Base-by-base conservation (phyloP, 2,797 vertebrate species). In the Geotrypetes seraphini region DNA sequence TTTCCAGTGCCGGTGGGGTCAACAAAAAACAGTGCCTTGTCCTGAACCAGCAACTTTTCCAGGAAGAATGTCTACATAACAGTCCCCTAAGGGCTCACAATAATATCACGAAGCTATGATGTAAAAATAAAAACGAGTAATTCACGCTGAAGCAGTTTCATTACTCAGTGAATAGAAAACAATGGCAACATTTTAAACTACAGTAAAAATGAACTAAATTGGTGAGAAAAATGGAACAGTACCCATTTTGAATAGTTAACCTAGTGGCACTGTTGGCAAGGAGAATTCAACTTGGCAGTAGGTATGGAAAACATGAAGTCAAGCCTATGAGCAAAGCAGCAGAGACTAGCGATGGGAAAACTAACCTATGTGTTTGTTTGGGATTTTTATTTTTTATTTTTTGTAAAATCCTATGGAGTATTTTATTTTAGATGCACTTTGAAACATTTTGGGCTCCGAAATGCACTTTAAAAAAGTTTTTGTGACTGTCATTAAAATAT, bases 11-110 rank as follows among this genome's bases (percentile, higher is more conserved):
- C 76, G 63, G 50, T 64, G 74, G 75, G 76, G 63, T 69, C 60
- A 58, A 79, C 73, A 72, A 83, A 80, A 79, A 75, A 51, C 72
- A 84, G 79, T 65, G 76, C 65, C 52, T 79, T 81, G 60, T 75
- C 70, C 66, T 78, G 73, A 73, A 84, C 62, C 67, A 77, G 71
- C 71, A 71, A 44, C 66, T 76, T 76, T 40, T 53, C 66, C 13
- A 30, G 65, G 63, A 71, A 71, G 63, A 72, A 57, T 60, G 71
- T 84, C 76, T 83, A 73, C 71, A 73, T 75, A 70, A 57, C 35
- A 31, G 69, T 76, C 71, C 70, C 72, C 4, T 19, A 54, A 58
- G 71, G 65, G 60, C 55, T 69, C 52, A 63, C 66, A 53, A 70
- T 71, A 66, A 81, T 73, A 63, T 49, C 79, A 69, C 73, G 77